Evolutionary conservation across 2,888 invertebrate genomes (phyloP), one percentile per base, ranked within the genome.

Genomic region (Leucophora obtusa): DNA sequence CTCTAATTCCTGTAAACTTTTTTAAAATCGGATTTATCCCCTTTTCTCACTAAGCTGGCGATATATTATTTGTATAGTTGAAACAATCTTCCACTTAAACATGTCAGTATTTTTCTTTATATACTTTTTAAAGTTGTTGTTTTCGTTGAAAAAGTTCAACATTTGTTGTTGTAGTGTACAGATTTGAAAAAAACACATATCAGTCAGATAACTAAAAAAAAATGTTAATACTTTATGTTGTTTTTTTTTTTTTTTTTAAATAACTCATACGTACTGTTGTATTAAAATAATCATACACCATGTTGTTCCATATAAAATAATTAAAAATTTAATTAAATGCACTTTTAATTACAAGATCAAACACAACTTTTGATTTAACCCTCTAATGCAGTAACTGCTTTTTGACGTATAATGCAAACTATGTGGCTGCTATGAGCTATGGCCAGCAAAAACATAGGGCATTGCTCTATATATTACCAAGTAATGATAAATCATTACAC

Each of bases 61-160:
- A n/a, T n/a, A n/a, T 68, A 38, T 62, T 75, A 62, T 68, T 54
- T 62, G 62, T 38, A 60, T 21, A 69, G 56, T 54, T 79, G 74
- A 56, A 79, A 79, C 71, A 79, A 79, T 75, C 75, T 79, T 75
- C 79, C 79, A 79, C 79, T 79, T 79, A 75, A 79, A 62, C 79
- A 79, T 79, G 79, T 66, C 70, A 71, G 60, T 51, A 70, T 59
- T 60, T 53, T 54, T 66, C 51, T 11, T 51, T 2, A 38, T 38
- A 38, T 38, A 38, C 2, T 38, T 38, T 38, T 38, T 6, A 38
- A 38, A 38, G 10, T 38, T 38, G 14, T 38, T 38, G 38, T 14
- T 38, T 38, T 38, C 38, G 3, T 38, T 38, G 38, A 11, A 38
- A 38, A 11, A 38, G 38, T 38, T 38, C 11, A 38, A 38, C 38